Evolutionary conservation across 2,888 invertebrate species (phyloP), one percentile per base, ranked within the genome.

Genomic region (Thymelicus lineola): DNA sequence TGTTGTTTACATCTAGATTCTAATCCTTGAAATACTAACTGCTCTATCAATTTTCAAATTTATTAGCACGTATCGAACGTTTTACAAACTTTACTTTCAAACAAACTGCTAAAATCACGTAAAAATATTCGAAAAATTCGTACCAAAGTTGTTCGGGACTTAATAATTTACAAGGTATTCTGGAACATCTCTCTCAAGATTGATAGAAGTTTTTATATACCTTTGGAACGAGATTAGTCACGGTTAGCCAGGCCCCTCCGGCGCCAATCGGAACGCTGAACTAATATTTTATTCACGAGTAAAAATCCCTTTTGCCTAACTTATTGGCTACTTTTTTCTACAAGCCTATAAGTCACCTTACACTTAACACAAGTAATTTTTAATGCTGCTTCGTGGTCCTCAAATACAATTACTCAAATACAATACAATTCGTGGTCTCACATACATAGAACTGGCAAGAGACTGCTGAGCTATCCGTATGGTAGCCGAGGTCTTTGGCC

Each of bases 181-280:
- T 68, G 67, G 74, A 74, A 71, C 72, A 72, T 73, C 63, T 60
- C 55, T 73, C 74, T 36, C 14, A 69, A 65, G 74, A 74, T 75
- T 72, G 66, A 72, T 71, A 66, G 59, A 70, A 74, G 72, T 74
- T 74, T 70, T 75, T 75, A 76, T 71, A 64, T 61, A 57, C 38
- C 46, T 71, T 59, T 69, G 53, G 71, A 75, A 76, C 66, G 71
- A 76, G 75, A 76, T 76, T 75, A 76, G 71, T 59, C 72, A 72
- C 72, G 60, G 66, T 57, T 57, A 57, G 69, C 17, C 53, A 65
- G 46, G 20, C 12, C 55, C 63, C 45, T 55, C 42, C 62, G 57
- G 63, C 35, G 14, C 60, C 60, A 46, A 20, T 6, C 50, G 45
- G 61, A 60, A 61, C 45, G 36, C 70, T 55, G 42, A 70, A 61